These are phyloP conservation scores for Abrostola triplasia DNA, from an alignment of 2,888 invertebrate species.

Conservation along the genomic window DNA sequence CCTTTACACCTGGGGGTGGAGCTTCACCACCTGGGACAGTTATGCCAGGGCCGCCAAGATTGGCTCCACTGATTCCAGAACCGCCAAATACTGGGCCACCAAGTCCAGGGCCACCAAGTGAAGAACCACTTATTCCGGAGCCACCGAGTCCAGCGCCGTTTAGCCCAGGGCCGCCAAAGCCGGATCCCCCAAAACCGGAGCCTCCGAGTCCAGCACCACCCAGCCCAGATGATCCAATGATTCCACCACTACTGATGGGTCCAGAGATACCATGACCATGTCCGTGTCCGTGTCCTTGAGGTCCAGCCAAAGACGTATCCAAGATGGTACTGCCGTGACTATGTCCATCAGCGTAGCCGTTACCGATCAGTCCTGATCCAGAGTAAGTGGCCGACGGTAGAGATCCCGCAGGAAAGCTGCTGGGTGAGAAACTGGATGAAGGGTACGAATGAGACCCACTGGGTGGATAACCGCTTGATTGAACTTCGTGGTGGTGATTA, in stretches of 20 bases:
- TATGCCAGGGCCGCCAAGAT: slow-evolving; percentile 35
- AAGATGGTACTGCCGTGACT: slow-evolving; percentile 6
- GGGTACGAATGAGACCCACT: slow-evolving; percentile 43
- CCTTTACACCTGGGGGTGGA: slow-evolving; percentile 72
- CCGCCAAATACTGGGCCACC: slow-evolving; percentile 26
- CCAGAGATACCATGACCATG: background rate
- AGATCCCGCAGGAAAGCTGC: slow-evolving; percentile 81
- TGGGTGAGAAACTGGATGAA: slow-evolving; percentile 78
- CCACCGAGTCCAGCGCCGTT: slow-evolving; percentile 18
- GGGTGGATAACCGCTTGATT: slow-evolving; percentile 39
- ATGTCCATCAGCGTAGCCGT: slow-evolving; percentile 37
- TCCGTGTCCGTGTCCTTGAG: slow-evolving; percentile 14
- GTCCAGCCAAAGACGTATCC: slow-evolving; percentile 26
- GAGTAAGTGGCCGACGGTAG: slow-evolving; percentile 79
- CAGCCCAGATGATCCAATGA: slow-evolving; percentile 11
- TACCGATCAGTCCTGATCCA: slow-evolving; percentile 59
- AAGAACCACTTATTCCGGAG: slow-evolving; percentile 18
- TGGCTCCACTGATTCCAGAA: slow-evolving; percentile 25
- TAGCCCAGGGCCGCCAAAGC: slow-evolving; percentile 3
- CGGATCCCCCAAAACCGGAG: slow-evolving; percentile 8
- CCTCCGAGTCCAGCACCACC: slow-evolving; percentile 12
- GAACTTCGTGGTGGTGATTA: slow-evolving; percentile 58
- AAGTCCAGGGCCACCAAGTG: slow-evolving; percentile 15
- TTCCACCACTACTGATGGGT: slow-evolving; percentile 3
- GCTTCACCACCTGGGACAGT: slow-evolving; percentile 59